Evolutionary conservation across 92 coral and sea anemone species (phyloP), one percentile per base, ranked within the genome.

Genomic region (Porites rus): DNA sequence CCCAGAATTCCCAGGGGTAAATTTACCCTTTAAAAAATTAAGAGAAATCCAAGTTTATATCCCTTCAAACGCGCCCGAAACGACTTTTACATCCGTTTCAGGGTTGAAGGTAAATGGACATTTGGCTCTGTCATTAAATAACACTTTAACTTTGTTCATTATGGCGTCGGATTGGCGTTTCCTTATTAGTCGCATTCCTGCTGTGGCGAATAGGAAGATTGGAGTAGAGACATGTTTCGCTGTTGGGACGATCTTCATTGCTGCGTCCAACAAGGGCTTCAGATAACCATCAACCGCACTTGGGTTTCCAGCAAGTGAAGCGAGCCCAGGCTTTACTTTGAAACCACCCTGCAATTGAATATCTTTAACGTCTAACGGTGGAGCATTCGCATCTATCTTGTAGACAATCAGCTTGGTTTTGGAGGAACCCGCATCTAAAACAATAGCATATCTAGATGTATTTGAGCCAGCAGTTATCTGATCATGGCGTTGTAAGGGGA

Each of bases 41-140:
- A 74, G 81, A 7, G 90, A 53, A 70, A 87, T 80, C 90, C 90
- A 87, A 28, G 79, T 75, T 59, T 87, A 87, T 16, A 87, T 81
- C n/a, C 80, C 90, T 43, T 87, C 90, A 10, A 70, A 71, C 7
- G 63, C 59, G 9, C 90, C 86, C 54, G 86, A 78, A 65, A 87
- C 80, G 6, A 87, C 53, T 63, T 63, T 58, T 10, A 81, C 90
- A 21, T 61, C 65, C 43, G 79, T 58, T 8, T 79, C 54, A 1
- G 77, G 24, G 10, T 80, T 60, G 28, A 87, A 87, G 65, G 4
- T 52, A 65, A 87, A 87, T 64, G 90, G 90, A 61, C 86, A 87
- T 81, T 71, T 65, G 28, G 3, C 73, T 87, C 80, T 87, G 13
- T 87, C 81, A 7, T 50, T 72, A 19, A 87, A 87, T 12, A 80